Conservation (phyloP, 2,888 invertebrate genomes). For the Cantharis flavilabris region DNA sequence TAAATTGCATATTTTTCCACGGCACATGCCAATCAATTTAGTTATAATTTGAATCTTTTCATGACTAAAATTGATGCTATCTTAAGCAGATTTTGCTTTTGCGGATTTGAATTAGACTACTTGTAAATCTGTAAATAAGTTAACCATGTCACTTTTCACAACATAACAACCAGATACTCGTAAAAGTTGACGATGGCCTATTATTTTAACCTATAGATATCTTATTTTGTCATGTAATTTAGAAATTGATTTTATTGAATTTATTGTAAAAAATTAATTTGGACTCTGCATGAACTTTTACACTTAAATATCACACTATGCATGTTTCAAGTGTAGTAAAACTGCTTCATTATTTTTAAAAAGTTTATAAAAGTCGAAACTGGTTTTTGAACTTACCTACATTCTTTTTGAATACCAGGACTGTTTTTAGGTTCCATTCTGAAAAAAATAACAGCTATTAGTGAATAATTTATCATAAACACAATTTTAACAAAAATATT, state of each 20-base stretch:
- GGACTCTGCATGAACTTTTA: neutral
- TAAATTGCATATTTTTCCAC: too few relatives aligned
- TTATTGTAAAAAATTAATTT: neutral
- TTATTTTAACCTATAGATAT: too few relatives aligned
- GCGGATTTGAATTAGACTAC: too few relatives aligned
- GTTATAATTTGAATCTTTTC: too few relatives aligned
- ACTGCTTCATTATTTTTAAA: neutral
- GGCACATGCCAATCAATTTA: too few relatives aligned
- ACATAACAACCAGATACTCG: too few relatives aligned
- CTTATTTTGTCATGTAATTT: too few relatives aligned
- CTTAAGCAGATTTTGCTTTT: too few relatives aligned
- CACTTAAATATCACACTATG: neutral
- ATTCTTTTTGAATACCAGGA: neutral
- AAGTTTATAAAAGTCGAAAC: neutral
- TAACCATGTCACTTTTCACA: too few relatives aligned
- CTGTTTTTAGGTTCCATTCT: neutral
- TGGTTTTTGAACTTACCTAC: constrained; percentile 1
- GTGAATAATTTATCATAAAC: neutral
- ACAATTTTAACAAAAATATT: neutral
- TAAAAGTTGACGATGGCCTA: too few relatives aligned
- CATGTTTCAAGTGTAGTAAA: neutral
- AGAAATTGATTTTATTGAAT: neutral
- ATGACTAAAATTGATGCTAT: too few relatives aligned
- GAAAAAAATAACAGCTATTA: neutral
- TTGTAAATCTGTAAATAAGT: too few relatives aligned